Evolutionary conservation across 1,140 invertebrate genomes (phyloP).

Genomic region (Tetramorium simillimum): DNA sequence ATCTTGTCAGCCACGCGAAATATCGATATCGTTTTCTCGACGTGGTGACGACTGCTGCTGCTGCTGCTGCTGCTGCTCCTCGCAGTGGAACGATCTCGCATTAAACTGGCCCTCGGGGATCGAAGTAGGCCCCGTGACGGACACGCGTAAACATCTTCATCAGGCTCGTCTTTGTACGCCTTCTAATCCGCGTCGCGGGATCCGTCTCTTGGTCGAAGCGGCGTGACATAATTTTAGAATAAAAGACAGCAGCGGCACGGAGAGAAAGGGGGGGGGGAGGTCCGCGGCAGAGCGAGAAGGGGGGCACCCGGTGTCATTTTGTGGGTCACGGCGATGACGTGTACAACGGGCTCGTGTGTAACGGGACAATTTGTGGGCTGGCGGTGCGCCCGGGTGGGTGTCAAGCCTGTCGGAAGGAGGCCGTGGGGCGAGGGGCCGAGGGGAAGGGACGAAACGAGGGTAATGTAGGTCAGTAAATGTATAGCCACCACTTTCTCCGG

Average conservation of each 20-base stretch:
- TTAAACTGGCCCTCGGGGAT: slow-evolving; percentile 28
- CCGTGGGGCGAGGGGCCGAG: slow-evolving; percentile 35
- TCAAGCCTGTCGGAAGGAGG: slow-evolving; percentile 41
- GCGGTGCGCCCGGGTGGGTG: slow-evolving; percentile 70
- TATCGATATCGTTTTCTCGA: slow-evolving; percentile 1
- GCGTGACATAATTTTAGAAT: slow-evolving; percentile 75
- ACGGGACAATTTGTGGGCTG: slow-evolving; percentile 77
- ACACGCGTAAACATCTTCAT: slow-evolving; percentile 42
- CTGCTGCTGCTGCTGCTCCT: not conserved
- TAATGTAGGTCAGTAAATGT: slow-evolving; percentile 86
- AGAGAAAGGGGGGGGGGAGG: not conserved
- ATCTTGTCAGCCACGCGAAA: not conserved
- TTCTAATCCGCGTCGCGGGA: slow-evolving; percentile 22
- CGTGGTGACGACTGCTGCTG: not conserved
- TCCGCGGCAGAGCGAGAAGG: not conserved
- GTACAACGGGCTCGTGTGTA: slow-evolving; percentile 71
- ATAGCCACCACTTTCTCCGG: slow-evolving; percentile 84
- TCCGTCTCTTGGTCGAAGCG: slow-evolving; percentile 27
- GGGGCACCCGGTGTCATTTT: slow-evolving; percentile 69
- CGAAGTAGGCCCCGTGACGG: slow-evolving; percentile 49
- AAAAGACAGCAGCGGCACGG: slow-evolving; percentile 36
- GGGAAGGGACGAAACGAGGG: slow-evolving; percentile 67
- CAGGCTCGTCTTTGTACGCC: slow-evolving; percentile 11
- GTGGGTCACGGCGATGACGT: slow-evolving; percentile 80
- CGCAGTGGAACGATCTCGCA: slow-evolving; percentile 30